These are phyloP conservation scores for Tipula unca DNA, from an alignment of 2,888 invertebrate species.

Conservation along the genomic window DNA sequence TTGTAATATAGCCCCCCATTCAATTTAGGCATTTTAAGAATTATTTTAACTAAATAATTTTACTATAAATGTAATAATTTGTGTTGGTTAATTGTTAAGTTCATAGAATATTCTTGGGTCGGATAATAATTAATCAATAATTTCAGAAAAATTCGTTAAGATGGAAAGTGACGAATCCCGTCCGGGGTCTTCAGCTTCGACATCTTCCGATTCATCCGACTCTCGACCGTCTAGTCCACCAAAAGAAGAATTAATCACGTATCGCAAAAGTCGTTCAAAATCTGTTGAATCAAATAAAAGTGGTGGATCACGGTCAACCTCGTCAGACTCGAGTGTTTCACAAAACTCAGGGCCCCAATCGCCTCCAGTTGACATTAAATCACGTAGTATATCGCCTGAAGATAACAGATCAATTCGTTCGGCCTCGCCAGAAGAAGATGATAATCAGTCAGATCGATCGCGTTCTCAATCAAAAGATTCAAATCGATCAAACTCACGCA, in stretches of 20 bases:
- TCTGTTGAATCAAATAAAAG: conserved; percentile 37
- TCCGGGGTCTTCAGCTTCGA: conserved; percentile 37
- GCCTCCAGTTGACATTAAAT: conserved; percentile 15
- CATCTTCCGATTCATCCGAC: conserved; percentile 44
- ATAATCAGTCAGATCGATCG: conserved; percentile 20
- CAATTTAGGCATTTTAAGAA: neutral
- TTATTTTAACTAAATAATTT: neutral
- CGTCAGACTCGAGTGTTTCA: neutral
- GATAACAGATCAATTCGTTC: conserved; percentile 21
- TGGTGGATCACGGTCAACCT: conserved; percentile 29
- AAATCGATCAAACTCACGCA: conserved; percentile 29
- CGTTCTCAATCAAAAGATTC: conserved; percentile 16
- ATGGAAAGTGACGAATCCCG: conserved; percentile 36
- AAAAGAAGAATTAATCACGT: conserved; percentile 34
- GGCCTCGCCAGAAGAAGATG: conserved; percentile 20
- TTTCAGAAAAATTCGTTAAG: conserved; percentile 18
- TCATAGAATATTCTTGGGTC: neutral
- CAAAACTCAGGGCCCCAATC: conserved; percentile 21
- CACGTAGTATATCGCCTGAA: neutral
- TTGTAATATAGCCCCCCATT: neutral
- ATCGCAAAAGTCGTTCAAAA: conserved; percentile 29
- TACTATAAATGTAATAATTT: neutral
- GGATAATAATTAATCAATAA: neutral
- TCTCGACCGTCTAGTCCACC: conserved; percentile 33
- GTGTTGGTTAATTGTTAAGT: neutral